Percentiles rank a stretch among this genome's conserved stretches.
Conservation (phyloP, 2,797 vertebrate species). For the Chromobotia macracanthus region DNA sequence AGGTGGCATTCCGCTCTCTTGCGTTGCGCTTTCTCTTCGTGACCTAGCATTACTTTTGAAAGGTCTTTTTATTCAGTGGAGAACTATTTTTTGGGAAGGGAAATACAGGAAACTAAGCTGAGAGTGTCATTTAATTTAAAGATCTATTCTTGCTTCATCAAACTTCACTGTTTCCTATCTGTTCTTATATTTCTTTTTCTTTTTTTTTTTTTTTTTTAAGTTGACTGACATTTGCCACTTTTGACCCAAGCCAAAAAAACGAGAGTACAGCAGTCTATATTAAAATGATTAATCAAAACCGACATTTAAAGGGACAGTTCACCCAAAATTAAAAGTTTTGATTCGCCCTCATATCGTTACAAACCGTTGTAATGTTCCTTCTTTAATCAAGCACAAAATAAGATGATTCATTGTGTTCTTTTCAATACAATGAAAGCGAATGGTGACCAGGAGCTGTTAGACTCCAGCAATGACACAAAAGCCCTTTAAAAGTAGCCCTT, state of each 20-base stretch:
- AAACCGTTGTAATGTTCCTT: no score
- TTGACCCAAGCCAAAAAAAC: neutral
- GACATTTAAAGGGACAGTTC: neutral
- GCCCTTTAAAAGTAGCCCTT: neutral
- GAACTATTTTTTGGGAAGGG: neutral
- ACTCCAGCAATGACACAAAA: neutral
- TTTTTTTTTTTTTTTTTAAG: neutral
- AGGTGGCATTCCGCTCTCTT: constrained; percentile 20
- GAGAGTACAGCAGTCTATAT: neutral
- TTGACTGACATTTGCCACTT: neutral
- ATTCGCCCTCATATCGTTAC: neutral
- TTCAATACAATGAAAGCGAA: neutral
- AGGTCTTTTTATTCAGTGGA: constrained; percentile 12
- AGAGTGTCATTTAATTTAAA: constrained; percentile 10
- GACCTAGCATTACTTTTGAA: constrained; percentile 23
- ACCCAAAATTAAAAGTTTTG: neutral
- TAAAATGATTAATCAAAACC: neutral
- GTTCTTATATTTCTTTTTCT: constrained; percentile 3
- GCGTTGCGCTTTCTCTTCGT: constrained; percentile 12
- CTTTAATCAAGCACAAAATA: neutral
- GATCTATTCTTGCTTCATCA: neutral
- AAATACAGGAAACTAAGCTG: neutral
- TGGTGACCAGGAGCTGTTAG: neutral
- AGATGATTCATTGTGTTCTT: neutral
- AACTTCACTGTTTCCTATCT: neutral